These are phyloP conservation scores for Pithys albifrons DNA, from an alignment of 2,113 vertebrate genomes.

Conservation along the genomic window DNA sequence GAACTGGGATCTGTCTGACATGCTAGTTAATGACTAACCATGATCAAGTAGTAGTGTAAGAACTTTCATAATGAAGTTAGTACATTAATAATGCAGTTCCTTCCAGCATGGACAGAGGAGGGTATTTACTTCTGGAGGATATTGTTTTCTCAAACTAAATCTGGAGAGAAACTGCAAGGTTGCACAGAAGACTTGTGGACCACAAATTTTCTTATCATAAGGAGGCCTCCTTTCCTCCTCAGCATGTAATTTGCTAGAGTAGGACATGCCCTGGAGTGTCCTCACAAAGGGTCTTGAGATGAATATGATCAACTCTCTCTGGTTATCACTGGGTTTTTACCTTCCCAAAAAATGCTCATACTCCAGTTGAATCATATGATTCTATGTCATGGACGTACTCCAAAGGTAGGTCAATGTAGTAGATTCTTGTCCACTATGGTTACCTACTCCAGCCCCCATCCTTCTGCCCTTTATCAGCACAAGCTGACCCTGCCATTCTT, in stretches of 20 bases:
- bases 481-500: not conserved
- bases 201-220: too few species aligned
- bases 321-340: not conserved
- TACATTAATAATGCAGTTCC: not conserved
- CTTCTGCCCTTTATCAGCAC: not conserved
- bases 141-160: not conserved
- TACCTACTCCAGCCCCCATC: not conserved
- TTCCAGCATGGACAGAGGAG: not conserved
- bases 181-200: not conserved
- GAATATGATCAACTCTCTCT: not conserved
- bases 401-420: not conserved
- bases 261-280: not conserved
- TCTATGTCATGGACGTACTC: not conserved
- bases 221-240: not conserved
- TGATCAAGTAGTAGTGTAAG: accelerated
- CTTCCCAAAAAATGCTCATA: not conserved
- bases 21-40: not conserved
- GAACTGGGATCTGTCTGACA: not conserved
- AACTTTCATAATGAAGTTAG: not conserved
- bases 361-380: not conserved
- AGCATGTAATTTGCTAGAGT: not conserved
- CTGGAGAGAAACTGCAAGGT: not conserved
- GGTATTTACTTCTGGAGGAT: not conserved
- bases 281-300: not conserved
- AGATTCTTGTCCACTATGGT: not conserved